phyloP scores from a whole-genome alignment of 2,797 vertebrate genomes.

The Harpagifer antarcticus region DNA sequence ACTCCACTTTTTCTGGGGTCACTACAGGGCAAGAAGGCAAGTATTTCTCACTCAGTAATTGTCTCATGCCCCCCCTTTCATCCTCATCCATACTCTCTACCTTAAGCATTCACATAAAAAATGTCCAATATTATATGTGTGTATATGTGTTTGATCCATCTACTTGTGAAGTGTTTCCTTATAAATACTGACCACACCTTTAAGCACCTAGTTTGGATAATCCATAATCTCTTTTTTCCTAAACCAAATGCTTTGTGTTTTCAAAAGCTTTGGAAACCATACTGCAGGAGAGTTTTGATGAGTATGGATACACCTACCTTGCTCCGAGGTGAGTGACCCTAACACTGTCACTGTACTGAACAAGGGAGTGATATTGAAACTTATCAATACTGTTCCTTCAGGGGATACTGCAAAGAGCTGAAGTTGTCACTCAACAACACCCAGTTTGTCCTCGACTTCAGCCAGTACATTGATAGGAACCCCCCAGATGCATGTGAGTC shows the following conservation, averaged over 20 bases:
- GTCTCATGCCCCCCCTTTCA: slow-evolving; percentile 34
- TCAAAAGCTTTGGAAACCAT: slow-evolving; percentile 90
- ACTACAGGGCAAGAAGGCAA: slow-evolving; percentile 85
- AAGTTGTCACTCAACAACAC: slow-evolving; percentile 94
- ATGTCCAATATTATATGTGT: slow-evolving; percentile 41
- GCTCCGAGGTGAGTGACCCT: slow-evolving; percentile 91
- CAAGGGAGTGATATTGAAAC: slow-evolving; percentile 15
- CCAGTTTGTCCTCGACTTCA: slow-evolving; percentile 94
- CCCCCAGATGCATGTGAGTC: slow-evolving; percentile 85
- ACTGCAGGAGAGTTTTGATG: slow-evolving; percentile 91
- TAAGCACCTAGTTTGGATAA: no score
- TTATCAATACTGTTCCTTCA: slow-evolving; percentile 73
- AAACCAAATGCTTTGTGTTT: slow-evolving; percentile 48
- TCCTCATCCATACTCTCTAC: slow-evolving; percentile 43
- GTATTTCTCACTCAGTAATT: slow-evolving; percentile 74
- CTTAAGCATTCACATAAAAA: slow-evolving; percentile 62
- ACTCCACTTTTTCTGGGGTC: slow-evolving; percentile 66
- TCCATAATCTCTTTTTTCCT: neutral
- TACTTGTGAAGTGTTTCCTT: slow-evolving; percentile 5
- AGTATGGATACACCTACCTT: slow-evolving; percentile 92
- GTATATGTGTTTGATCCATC: neutral
- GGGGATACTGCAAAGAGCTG: slow-evolving; percentile 94
- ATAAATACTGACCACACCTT: slow-evolving; percentile 1
- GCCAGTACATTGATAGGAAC: slow-evolving; percentile 90
- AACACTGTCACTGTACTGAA: slow-evolving; percentile 5